These are phyloP conservation scores for Pseudotriccus pelzelni DNA, from an alignment of 2,797 vertebrate species.

Conservation along the genomic window DNA sequence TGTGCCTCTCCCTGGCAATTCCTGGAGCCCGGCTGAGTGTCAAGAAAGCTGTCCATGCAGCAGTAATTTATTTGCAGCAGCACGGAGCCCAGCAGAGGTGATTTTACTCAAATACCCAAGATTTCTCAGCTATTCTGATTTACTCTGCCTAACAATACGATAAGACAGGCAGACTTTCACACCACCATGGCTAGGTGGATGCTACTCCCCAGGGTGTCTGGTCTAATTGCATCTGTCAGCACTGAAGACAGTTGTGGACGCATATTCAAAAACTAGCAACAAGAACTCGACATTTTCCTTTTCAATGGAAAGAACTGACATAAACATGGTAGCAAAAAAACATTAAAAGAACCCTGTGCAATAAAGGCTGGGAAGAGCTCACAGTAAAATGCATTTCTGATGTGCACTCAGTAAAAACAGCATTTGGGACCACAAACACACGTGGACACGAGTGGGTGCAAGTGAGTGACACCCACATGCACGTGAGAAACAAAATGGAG, in stretches of 20 bases:
- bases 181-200: neutral
- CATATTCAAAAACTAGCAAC: neutral
- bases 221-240: neutral
- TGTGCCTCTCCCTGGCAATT: neutral
- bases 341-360: neutral
- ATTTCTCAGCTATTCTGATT: constrained; percentile 11
- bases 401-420: neutral
- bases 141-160: neutral
- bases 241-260: neutral
- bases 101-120: neutral
- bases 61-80: neutral
- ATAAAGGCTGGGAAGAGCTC: neutral
- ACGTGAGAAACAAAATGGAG: accelerated
- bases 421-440: neutral
- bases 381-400: neutral
- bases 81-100: neutral
- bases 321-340: neutral
- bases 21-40: neutral
- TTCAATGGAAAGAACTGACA: neutral
- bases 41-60: neutral
- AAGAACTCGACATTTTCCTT: neutral
- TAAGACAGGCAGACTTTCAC: neutral
- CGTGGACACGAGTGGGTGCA: neutral
- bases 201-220: neutral
- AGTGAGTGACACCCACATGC: neutral